These are phyloP conservation scores for Eulithis testata DNA, from an alignment of 2,888 invertebrate genomes.

Conservation along the genomic window DNA sequence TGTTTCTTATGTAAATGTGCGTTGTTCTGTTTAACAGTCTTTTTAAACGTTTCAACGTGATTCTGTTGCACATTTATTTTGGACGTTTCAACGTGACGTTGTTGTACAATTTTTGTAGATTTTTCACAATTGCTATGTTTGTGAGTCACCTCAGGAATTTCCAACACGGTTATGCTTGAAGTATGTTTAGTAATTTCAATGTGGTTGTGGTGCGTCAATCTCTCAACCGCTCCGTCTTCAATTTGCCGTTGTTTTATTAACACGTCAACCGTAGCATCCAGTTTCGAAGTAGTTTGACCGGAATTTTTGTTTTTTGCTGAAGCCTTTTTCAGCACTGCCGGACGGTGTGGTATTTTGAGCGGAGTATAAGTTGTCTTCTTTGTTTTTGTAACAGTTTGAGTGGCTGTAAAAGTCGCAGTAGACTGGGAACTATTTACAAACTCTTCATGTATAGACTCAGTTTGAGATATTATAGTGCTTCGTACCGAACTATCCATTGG, in stretches of 20 bases:
- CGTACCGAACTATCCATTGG: background rate
- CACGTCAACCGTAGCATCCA: background rate
- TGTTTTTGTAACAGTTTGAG: constrained; percentile 12
- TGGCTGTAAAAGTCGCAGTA: background rate
- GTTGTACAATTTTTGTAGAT: constrained; percentile 6
- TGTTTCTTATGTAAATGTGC: background rate
- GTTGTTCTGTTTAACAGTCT: constrained; percentile 3
- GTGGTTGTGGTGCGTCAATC: constrained; percentile 16
- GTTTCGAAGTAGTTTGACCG: background rate
- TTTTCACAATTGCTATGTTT: constrained; percentile 11
- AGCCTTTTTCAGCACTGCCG: constrained; percentile 16
- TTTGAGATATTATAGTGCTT: constrained; percentile 4
- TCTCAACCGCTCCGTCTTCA: constrained; percentile 6
- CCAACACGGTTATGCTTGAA: constrained; percentile 6
- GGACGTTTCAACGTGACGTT: background rate
- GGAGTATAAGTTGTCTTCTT: constrained; percentile 12
- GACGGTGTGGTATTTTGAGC: constrained; percentile 8
- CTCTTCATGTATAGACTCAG: constrained; percentile 16
- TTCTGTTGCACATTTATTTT: background rate
- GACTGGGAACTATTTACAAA: constrained; percentile 19
- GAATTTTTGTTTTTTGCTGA: constrained; percentile 17
- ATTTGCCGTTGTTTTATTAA: constrained; percentile 6
- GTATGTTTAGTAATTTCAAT: constrained; percentile 17
- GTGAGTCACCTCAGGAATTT: constrained; percentile 1
- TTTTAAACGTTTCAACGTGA: background rate